Evolutionary conservation across 2,888 invertebrate genomes (phyloP).

Genomic region (Acanthosepion lycidas): DNA sequence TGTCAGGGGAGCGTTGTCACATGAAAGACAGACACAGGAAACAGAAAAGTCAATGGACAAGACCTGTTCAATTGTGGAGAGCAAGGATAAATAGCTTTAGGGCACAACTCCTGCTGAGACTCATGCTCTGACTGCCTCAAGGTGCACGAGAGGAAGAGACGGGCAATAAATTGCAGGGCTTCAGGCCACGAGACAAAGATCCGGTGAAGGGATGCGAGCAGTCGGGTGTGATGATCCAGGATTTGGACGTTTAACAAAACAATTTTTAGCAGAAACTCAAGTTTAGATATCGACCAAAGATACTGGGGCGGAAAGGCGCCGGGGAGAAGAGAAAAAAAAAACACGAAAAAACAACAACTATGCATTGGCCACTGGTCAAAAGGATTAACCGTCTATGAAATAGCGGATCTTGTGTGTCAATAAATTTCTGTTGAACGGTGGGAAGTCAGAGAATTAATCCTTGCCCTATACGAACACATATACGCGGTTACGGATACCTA

Average conservation of each 20-base stretch:
- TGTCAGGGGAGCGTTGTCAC: not conserved
- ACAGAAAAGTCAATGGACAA: not conserved
- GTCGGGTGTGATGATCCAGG: slow-evolving; percentile 4
- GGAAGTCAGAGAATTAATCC: too few species aligned
- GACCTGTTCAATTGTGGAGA: slow-evolving; percentile 18
- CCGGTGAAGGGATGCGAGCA: not conserved
- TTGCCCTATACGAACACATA: not conserved
- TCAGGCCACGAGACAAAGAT: slow-evolving; percentile 8
- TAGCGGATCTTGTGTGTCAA: too few species aligned
- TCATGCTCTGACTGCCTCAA: not conserved
- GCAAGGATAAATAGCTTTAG: slow-evolving; percentile 4
- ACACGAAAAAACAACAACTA: too few species aligned
- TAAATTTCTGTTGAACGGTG: too few species aligned
- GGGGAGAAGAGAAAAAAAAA: too few species aligned
- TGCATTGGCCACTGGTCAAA: too few species aligned
- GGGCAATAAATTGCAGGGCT: not conserved
- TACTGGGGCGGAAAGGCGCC: too few species aligned
- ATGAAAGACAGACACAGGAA: slow-evolving; percentile 33
- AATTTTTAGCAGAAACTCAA: too few species aligned
- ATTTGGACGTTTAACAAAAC: slow-evolving; percentile 4
- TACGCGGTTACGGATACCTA: not conserved
- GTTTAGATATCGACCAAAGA: too few species aligned
- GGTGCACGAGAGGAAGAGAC: not conserved
- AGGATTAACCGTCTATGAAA: too few species aligned
- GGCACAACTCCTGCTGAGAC: not conserved